Conservation (phyloP, 2,888 invertebrate genomes). For the Volucella bombylans region DNA sequence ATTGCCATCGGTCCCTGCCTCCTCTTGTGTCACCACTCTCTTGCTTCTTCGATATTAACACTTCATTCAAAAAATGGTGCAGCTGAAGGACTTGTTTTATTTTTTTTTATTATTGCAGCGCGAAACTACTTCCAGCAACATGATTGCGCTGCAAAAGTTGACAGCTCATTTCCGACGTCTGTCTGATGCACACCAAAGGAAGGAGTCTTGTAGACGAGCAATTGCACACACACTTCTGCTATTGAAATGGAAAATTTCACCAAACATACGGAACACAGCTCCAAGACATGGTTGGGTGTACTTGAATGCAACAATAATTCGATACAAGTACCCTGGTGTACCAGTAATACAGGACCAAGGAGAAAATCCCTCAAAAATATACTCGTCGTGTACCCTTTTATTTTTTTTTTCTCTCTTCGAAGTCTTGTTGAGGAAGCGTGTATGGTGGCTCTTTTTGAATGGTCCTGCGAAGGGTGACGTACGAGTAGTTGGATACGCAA, state of each 20-base stretch:
- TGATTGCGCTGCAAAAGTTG: conserved; percentile 74
- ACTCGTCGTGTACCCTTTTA: conserved; percentile 34
- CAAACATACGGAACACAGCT: conserved; percentile 23
- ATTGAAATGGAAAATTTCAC: conserved; percentile 68
- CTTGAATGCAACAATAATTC: conserved; percentile 50
- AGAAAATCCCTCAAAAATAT: conserved; percentile 62
- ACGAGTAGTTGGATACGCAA: conserved; percentile 18
- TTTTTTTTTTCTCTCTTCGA: conserved; percentile 15
- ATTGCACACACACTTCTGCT: conserved; percentile 32
- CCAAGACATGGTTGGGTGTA: background rate
- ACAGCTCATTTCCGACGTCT: conserved; percentile 74
- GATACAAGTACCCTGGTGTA: conserved; percentile 40
- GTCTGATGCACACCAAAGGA: conserved; percentile 59
- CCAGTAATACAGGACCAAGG: conserved; percentile 26
- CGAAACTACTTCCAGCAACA: conserved; percentile 39
- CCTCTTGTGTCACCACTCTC: too few relatives aligned
- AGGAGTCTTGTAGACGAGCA: conserved; percentile 11
- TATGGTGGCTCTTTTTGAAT: conserved; percentile 35
- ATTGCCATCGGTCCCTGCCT: too few relatives aligned
- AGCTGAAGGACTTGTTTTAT: conserved; percentile 52
- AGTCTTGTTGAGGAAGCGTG: conserved; percentile 12
- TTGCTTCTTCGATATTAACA: conserved; percentile 59
- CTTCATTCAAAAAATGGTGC: conserved; percentile 66
- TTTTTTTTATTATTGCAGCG: conserved; percentile 38
- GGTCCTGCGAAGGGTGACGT: conserved; percentile 18